Base-by-base conservation (phyloP, 92 coral and sea anemone genomes). In the Actinostola sp. region DNA sequence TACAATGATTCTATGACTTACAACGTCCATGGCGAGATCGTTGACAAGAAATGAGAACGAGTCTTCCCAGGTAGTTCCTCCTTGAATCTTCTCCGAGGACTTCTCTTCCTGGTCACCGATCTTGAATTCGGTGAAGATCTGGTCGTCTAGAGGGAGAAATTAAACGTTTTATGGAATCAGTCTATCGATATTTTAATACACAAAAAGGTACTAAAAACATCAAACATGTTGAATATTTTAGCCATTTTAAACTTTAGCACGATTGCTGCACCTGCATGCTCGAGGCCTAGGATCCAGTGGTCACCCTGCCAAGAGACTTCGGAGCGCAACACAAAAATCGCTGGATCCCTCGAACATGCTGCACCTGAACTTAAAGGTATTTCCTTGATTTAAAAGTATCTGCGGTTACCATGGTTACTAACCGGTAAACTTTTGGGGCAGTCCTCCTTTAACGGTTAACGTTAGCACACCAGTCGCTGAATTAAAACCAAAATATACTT, bases 81-180 rank as follows among this genome's bases (percentile, higher is more conserved):
- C 92, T 33, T 64, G 87, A 63, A 82, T 71, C 77, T 85, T 85
- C 73, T 92, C 97, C 1, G 93, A 76, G 55, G 53, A 73, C 56
- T 82, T 82, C 68, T 92, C 97, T 17, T 90, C 96, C 54, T 89
- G 97, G 60, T 92, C 90, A 29, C 92, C 97, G 20, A 89, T 68
- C 73, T 92, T 84, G 60, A 92, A 75, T 21, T 83, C 77, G 0
- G 91, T 75, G 86, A 84, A 92, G 68, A 92, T 76, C 17, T 77
- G 81, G 39, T 92, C 97, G 71, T 89, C 97, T 92, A 54, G 19
- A 32, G 44, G 23, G 61, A 29, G 17, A 30, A 2, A 30, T 32
- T 8, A 28, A 16, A 27, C 21, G 6, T 66, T 9, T 5, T 6
- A 32, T 57, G 48, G 17, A 15, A 36, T 16, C 45, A 29, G 8